phyloP scores from a whole-genome alignment of 2,888 invertebrate species.

The Ennomos fuscantarius region DNA sequence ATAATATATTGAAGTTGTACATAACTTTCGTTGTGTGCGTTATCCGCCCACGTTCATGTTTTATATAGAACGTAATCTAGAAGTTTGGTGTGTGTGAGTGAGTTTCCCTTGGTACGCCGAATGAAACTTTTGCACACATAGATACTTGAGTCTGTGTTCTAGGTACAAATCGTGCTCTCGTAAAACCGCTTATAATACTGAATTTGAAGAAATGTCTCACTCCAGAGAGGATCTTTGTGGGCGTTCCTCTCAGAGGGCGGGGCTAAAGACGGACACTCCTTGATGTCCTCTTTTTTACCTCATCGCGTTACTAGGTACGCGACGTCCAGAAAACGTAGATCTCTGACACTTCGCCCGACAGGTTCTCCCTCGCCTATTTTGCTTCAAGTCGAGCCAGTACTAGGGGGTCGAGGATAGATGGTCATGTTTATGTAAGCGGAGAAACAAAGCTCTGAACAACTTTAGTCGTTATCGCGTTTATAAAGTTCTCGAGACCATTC shows the following conservation, averaged over 20 bases:
- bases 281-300: slow-evolving; percentile 82
- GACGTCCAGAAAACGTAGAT: slow-evolving; percentile 64
- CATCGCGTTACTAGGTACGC: slow-evolving; percentile 74
- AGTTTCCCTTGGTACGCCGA: slow-evolving; percentile 3
- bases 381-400: slow-evolving; percentile 30
- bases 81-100: slow-evolving; percentile 20
- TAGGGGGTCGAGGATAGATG: slow-evolving; percentile 53
- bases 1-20: slow-evolving; percentile 13
- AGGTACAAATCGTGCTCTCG: slow-evolving; percentile 41
- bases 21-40: slow-evolving; percentile 21
- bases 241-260: slow-evolving; percentile 76
- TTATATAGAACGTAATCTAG: slow-evolving; percentile 14
- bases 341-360: slow-evolving; percentile 53
- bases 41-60: slow-evolving; percentile 11
- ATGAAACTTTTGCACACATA: slow-evolving; percentile 32
- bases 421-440: slow-evolving; percentile 76
- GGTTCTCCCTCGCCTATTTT: slow-evolving; percentile 34
- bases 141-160: slow-evolving; percentile 32
- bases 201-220: slow-evolving; percentile 74
- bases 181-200: slow-evolving; percentile 62
- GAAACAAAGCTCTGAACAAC: slow-evolving; percentile 81
- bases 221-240: slow-evolving; percentile 69
- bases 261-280: slow-evolving; percentile 79
- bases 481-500: slow-evolving; percentile 83
- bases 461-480: slow-evolving; percentile 84